phyloP scores from a whole-genome alignment of 2,797 vertebrate species.

The Paratrypauchen microcephalus region DNA sequence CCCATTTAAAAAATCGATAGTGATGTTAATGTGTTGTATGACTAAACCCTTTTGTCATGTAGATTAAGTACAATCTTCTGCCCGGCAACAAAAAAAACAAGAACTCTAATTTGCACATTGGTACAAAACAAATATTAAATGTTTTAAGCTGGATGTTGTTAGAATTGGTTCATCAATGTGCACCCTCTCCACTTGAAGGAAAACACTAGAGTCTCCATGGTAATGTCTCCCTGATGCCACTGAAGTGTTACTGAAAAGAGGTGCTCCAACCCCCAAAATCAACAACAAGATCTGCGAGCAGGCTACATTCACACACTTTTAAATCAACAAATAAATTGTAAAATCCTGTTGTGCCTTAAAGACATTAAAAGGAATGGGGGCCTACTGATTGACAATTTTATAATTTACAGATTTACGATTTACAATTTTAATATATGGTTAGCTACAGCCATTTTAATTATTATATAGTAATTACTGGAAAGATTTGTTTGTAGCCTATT shows the following conservation, averaged over 20 bases:
- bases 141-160: conserved; percentile 45
- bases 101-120: conserved; percentile 41
- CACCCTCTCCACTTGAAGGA: conserved; percentile 36
- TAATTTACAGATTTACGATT: too few species aligned
- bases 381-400: too few species aligned
- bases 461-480: too few species aligned
- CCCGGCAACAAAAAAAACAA: conserved; percentile 38
- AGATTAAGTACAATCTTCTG: conserved; percentile 33
- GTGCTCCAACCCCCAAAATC: conserved; percentile 15
- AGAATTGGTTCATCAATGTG: conserved; percentile 38
- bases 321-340: conserved; percentile 8
- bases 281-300: conserved; percentile 21
- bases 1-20: conserved; percentile 12
- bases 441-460: too few species aligned
- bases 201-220: conserved; percentile 60
- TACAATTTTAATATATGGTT: too few species aligned
- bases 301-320: not conserved
- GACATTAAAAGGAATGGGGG: too few species aligned
- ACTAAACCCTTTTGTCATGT: conserved; percentile 44
- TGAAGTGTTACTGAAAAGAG: conserved; percentile 16
- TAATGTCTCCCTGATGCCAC: conserved; percentile 17
- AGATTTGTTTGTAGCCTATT: too few species aligned
- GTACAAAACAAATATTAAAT: conserved; percentile 16
- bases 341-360: not conserved
- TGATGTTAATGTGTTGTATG: conserved; percentile 13